phyloP scores from a whole-genome alignment of 2,113 vertebrate genomes.

The Nothocercus nigrocapillus region DNA sequence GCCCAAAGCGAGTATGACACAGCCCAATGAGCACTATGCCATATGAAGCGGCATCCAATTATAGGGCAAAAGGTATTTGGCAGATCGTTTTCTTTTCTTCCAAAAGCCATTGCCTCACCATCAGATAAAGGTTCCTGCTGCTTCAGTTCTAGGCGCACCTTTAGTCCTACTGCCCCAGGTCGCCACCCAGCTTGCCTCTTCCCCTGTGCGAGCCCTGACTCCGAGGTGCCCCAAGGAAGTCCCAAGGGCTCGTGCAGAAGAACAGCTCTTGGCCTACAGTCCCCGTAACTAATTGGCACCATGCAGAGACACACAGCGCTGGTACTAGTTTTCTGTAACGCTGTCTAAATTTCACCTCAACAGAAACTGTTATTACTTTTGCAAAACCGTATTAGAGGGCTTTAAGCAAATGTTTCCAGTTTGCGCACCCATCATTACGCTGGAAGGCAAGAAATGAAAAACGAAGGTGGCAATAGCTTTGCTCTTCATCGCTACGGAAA shows the following conservation, averaged over 20 bases:
- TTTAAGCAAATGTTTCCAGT: background rate
- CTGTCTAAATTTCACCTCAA: background rate
- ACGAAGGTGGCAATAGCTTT: background rate
- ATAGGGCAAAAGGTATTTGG: background rate
- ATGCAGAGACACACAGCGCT: background rate
- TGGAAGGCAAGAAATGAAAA: background rate
- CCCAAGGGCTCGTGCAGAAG: background rate
- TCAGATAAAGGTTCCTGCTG: background rate
- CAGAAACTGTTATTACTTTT: background rate
- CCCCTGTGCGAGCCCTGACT: background rate
- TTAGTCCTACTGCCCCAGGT: background rate
- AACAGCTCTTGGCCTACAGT: background rate
- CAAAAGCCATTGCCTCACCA: background rate
- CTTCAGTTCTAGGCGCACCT: background rate
- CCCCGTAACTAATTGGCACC: background rate
- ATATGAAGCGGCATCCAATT: background rate
- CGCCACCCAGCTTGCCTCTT: background rate
- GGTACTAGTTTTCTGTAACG: background rate
- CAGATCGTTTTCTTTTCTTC: background rate
- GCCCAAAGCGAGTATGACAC: background rate
- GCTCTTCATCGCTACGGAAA: background rate
- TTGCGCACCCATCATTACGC: background rate
- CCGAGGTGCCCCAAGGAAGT: rapidly evolving
- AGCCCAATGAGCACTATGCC: background rate
- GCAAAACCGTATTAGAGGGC: background rate